Conservation (phyloP, 1,140 invertebrate species). For the Bombus terrestris region DNA sequence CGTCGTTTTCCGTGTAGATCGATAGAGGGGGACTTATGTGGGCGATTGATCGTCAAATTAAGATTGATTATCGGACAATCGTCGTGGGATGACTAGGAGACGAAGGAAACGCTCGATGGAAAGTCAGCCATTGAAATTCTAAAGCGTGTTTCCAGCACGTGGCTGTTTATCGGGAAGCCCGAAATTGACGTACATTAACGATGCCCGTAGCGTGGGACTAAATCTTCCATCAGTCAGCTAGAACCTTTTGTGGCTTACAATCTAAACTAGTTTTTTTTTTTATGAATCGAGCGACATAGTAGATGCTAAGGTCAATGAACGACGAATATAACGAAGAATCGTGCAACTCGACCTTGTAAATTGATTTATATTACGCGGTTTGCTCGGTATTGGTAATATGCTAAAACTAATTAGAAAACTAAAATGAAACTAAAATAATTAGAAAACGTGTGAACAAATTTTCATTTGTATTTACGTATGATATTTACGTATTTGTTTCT, state of each 20-base stretch:
- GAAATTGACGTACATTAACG: conserved; percentile 6
- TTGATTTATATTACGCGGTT: too few relatives aligned
- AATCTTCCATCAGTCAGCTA: not conserved
- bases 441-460: too few relatives aligned
- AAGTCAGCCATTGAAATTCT: conserved; percentile 14
- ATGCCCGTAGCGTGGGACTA: not conserved
- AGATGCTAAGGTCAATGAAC: not conserved
- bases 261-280: not conserved
- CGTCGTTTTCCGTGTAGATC: not conserved
- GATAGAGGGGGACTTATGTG: not conserved
- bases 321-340: not conserved
- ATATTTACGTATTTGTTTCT: too few relatives aligned
- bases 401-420: too few relatives aligned
- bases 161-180: not conserved
- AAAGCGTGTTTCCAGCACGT: not conserved
- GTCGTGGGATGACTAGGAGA: not conserved
- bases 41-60: not conserved
- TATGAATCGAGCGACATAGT: not conserved
- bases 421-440: too few relatives aligned
- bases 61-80: not conserved
- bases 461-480: too few relatives aligned
- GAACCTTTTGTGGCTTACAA: not conserved
- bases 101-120: not conserved
- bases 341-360: not conserved
- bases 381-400: too few relatives aligned